These are phyloP conservation scores for Notarius quadriscutis DNA, from an alignment of 2,113 vertebrate species.

Conservation along the genomic window DNA sequence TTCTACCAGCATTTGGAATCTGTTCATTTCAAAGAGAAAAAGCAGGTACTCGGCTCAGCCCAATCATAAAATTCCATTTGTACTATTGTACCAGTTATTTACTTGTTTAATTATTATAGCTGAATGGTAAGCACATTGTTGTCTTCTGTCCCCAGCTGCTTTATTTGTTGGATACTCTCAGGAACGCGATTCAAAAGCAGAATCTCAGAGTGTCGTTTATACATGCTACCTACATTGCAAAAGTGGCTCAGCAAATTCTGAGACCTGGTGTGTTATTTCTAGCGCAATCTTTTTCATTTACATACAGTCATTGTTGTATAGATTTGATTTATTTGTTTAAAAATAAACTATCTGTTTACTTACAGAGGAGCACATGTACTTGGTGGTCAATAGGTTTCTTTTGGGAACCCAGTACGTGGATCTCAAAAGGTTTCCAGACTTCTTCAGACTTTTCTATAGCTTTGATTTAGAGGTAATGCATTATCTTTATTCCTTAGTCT, in stretches of 20 bases:
- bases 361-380: conserved; percentile 94
- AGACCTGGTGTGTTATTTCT: conserved; percentile 79
- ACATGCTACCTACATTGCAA: conserved; percentile 78
- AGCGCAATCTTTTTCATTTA: background rate
- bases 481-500: background rate
- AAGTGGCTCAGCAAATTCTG: conserved; percentile 84
- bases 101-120: background rate
- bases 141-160: conserved; percentile 74
- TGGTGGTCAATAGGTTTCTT: conserved; percentile 85
- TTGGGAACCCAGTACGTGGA: conserved; percentile 86
- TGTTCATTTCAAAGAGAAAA: conserved; percentile 82
- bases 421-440: conserved; percentile 85
- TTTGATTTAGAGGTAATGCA: conserved; percentile 84
- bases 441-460: conserved; percentile 92
- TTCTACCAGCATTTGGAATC: conserved; percentile 88
- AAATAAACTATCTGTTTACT: background rate
- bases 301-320: background rate
- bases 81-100: background rate
- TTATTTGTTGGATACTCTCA: conserved; percentile 86
- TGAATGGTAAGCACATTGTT: background rate
- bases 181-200: conserved; percentile 80
- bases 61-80: background rate
- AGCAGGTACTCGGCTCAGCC: conserved; percentile 72
- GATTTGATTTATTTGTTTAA: background rate
- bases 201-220: conserved; percentile 84